These are phyloP conservation scores for Caenorhabditis sulstoni DNA, from an alignment of 2,888 invertebrate species.

Conservation along the genomic window DNA sequence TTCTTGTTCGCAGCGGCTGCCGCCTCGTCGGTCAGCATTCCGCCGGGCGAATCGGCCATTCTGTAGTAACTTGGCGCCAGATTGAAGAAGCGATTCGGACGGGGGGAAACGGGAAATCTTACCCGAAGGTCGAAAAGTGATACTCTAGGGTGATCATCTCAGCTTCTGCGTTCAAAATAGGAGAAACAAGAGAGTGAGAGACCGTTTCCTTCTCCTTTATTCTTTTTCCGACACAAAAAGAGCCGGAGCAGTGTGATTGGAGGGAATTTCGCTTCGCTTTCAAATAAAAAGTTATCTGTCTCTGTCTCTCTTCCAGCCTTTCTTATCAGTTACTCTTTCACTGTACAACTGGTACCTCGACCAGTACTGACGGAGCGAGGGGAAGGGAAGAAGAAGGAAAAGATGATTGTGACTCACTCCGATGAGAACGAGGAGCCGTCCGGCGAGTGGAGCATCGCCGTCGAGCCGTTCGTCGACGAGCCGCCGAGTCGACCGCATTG, in stretches of 20 bases:
- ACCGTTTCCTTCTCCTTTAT: too few species aligned
- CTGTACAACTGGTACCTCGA: slow-evolving; percentile 10
- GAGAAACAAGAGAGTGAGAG: too few species aligned
- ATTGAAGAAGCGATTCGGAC: too few species aligned
- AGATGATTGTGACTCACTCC: slow-evolving; percentile 58
- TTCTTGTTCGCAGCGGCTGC: slow-evolving; percentile 41
- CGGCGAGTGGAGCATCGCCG: slow-evolving; percentile 60
- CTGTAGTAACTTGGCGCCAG: slow-evolving; percentile 31
- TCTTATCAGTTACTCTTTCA: background rate
- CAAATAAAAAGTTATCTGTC: slow-evolving; percentile 2
- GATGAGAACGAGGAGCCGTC: slow-evolving; percentile 51
- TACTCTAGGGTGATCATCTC: too few species aligned
- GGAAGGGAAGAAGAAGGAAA: background rate
- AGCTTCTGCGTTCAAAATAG: too few species aligned
- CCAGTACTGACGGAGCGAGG: background rate
- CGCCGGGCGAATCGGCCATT: slow-evolving; percentile 48
- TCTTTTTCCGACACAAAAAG: too few species aligned
- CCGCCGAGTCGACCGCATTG: slow-evolving; percentile 65
- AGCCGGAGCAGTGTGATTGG: too few species aligned
- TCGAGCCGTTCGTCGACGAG: slow-evolving; percentile 59
- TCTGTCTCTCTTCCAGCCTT: background rate
- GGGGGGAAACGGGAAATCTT: too few species aligned
- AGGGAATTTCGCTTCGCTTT: background rate
- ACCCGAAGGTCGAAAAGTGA: too few species aligned
- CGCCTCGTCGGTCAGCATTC: slow-evolving; percentile 25